phyloP scores from a whole-genome alignment of 2,113 vertebrate species.

The Chloropsis hardwickii region DNA sequence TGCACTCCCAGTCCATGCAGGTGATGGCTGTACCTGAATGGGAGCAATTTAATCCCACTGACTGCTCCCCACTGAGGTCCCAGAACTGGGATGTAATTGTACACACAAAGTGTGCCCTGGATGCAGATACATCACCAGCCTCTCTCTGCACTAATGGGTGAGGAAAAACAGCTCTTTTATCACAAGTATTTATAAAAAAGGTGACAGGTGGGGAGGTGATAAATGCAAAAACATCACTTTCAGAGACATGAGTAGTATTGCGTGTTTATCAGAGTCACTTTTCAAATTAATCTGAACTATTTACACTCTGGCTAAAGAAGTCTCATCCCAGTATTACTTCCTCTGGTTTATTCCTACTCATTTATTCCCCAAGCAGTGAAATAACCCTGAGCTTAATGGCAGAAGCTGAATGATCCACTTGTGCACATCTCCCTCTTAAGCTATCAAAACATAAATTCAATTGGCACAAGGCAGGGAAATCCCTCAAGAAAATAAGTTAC shows the following conservation, averaged over 20 bases:
- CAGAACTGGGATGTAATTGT: background rate
- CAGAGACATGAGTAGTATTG: background rate
- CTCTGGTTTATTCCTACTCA: background rate
- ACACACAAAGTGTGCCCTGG: background rate
- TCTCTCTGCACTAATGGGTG: background rate
- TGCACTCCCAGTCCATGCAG: background rate
- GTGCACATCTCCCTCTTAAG: background rate
- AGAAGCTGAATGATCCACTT: background rate
- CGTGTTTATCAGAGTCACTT: background rate
- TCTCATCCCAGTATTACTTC: background rate
- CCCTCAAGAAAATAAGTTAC: background rate
- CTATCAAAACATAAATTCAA: background rate
- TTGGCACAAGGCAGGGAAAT: background rate
- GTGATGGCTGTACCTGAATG: background rate
- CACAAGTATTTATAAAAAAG: background rate
- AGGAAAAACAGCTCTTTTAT: background rate
- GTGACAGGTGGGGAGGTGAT: background rate
- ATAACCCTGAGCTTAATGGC: background rate
- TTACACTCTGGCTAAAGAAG: slow-evolving; percentile 25
- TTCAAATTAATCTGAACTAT: background rate
- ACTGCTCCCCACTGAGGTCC: background rate
- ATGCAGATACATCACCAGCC: background rate
- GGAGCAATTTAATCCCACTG: background rate
- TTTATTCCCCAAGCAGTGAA: background rate
- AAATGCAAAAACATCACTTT: background rate